Evolutionary conservation across 2,888 invertebrate genomes (phyloP).

Genomic region (Nymphalis urticae): DNA sequence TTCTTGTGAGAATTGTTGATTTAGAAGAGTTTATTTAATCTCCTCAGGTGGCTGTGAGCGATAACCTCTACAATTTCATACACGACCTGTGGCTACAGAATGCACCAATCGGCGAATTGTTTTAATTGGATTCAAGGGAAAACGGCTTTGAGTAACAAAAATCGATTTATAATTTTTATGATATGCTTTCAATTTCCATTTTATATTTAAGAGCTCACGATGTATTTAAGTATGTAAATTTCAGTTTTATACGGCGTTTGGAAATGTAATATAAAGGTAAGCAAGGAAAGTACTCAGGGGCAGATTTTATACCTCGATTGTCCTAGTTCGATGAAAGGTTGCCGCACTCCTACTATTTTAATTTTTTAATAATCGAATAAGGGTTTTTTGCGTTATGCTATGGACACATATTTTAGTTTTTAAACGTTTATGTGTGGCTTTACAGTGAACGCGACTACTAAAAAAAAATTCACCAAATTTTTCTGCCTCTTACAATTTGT

Average conservation of each 20-base stretch:
- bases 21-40: neutral
- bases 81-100: constrained; percentile 98
- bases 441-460: too few species aligned
- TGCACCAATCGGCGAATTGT: constrained; percentile 98
- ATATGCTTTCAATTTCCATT: constrained; percentile 1
- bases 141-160: too few species aligned
- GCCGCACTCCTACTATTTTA: too few species aligned
- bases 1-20: too few species aligned
- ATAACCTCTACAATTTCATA: constrained; percentile 95
- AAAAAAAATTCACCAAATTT: too few species aligned
- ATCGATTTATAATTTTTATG: neutral
- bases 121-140: constrained; percentile 10
- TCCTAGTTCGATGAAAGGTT: too few species aligned
- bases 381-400: too few species aligned
- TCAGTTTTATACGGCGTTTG: neutral
- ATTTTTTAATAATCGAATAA: too few species aligned
- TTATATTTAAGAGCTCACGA: constrained; percentile 3
- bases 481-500: too few species aligned
- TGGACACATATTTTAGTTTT: too few species aligned
- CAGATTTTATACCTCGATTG: too few species aligned
- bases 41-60: constrained; percentile 92
- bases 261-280: neutral
- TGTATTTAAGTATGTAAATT: neutral
- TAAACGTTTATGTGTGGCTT: too few species aligned
- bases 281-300: neutral